Evolutionary conservation across 2,888 invertebrate genomes (phyloP), one percentile per base, ranked within the genome.

Genomic region (Euspilapteryx auroguttella): DNA sequence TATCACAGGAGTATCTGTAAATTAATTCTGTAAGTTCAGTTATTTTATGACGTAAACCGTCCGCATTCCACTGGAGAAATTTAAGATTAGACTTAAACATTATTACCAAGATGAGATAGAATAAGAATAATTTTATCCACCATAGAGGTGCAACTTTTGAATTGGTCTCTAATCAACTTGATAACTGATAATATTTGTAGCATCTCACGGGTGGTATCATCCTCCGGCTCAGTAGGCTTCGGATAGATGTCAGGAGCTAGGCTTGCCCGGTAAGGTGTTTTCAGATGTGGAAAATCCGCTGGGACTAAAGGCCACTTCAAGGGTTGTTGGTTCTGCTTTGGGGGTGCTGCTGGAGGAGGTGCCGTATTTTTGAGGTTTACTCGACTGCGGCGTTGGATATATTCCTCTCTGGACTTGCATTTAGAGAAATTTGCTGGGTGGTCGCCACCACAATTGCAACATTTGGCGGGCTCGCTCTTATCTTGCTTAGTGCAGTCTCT

Each of bases 71-170:
- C 2, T 10, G 12, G 2, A 26, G 8, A 3, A 26, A 20, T 3
- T 8, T 4, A 2, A 26, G 10, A 2, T 26, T 17, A 11, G 2
- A 10, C n/a, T 17, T 20, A 17, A 9, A 26, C 12, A 17, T 11
- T 11, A 3, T 26, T 4, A 26, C 26, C 26, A 15, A 26, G 15
- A 9, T 17, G 26, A 11, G 12, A 20, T 6, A 26, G n/a, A 12
- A 26, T 15, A 4, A 26, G 12, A 8, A 26, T 20, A 9, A 26
- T 12, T 26, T 26, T 26, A 20, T 26, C 26, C 4, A 26, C 3
- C 26, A 26, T 26, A 7, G 17, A 17, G 2, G n/a, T 26, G 11
- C 26, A 26, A 1, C 3, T 12, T 7, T 20, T n/a, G 21, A n/a
- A 9, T 7, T n/a, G 4, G 7, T 10, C 22, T 12, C 12, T 11